Percentiles rank a stretch among this genome's conserved stretches.
phyloP scores from a whole-genome alignment of 2,888 invertebrate species.

The Sarcophaga rosellei region DNA sequence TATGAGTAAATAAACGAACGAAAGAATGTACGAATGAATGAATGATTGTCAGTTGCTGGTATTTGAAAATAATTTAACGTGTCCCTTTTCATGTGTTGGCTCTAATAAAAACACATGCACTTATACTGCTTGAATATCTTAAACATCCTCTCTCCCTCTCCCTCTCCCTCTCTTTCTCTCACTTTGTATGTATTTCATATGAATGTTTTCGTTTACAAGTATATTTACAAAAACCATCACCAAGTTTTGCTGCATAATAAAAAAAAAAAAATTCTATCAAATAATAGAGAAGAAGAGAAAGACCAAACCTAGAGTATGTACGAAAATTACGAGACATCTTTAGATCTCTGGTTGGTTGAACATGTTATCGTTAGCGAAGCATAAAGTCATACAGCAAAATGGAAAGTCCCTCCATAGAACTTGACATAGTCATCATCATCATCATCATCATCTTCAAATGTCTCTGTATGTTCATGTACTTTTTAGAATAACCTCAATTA shows the following conservation, averaged over 20 bases:
- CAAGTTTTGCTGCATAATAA: conserved; percentile 30
- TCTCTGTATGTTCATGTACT: conserved; percentile 6
- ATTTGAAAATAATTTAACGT: conserved; percentile 65
- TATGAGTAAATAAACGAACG: neutral
- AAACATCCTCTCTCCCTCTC: too few species aligned
- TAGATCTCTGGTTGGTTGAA: conserved; percentile 76
- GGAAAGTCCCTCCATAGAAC: conserved; percentile 50
- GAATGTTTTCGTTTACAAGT: conserved; percentile 15
- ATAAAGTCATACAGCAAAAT: conserved; percentile 53
- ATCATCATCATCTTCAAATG: conserved; percentile 32
- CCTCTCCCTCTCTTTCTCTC: too few species aligned
- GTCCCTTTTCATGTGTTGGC: conserved; percentile 50
- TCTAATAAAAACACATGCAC: conserved; percentile 39
- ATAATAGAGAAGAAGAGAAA: conserved; percentile 3
- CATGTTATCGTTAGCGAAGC: conserved; percentile 74
- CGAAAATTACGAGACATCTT: conserved; percentile 70
- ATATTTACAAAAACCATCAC: conserved; percentile 38
- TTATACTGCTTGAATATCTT: conserved; percentile 4
- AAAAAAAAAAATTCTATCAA: neutral
- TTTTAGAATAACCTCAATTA: neutral
- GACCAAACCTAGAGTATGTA: conserved; percentile 27
- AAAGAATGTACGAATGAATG: conserved; percentile 13
- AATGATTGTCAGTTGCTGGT: conserved; percentile 20
- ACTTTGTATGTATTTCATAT: too few species aligned
- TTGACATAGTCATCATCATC: conserved; percentile 52